phyloP scores from a whole-genome alignment of 2,888 invertebrate genomes.

The Aphidius colemani region DNA sequence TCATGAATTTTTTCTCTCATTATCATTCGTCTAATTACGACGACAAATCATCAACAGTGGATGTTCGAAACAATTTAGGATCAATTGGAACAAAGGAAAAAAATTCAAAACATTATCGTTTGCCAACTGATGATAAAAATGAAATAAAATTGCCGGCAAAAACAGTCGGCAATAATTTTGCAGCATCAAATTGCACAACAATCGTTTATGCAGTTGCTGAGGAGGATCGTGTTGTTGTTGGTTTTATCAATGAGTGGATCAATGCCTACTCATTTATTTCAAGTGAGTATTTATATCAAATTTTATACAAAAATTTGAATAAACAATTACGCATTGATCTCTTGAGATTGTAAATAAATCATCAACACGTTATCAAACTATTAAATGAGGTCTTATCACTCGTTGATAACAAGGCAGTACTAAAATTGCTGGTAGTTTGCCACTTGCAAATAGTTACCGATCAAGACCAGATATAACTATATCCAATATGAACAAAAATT shows the following conservation, averaged over 20 bases:
- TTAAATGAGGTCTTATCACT: too few species aligned
- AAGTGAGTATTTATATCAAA: constrained; percentile 65
- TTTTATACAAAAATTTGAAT: too few species aligned
- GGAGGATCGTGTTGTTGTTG: constrained; percentile 63
- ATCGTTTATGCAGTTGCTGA: constrained; percentile 60
- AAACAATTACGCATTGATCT: too few species aligned
- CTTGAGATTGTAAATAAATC: too few species aligned
- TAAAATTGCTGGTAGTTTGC: too few species aligned
- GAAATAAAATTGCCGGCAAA: constrained; percentile 29
- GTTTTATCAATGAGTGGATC: constrained; percentile 74
- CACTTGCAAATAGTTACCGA: too few species aligned
- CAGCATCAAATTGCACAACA: constrained; percentile 49
- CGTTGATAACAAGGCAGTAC: too few species aligned
- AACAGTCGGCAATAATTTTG: not conserved
- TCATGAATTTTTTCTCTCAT: constrained; percentile 19
- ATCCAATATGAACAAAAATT: too few species aligned
- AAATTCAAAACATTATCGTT: constrained; percentile 42
- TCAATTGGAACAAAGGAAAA: constrained; percentile 46
- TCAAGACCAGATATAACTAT: too few species aligned
- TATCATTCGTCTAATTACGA: constrained; percentile 11
- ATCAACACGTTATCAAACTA: too few species aligned
- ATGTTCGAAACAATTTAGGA: constrained; percentile 50
- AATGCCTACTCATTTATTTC: constrained; percentile 71
- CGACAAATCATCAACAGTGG: constrained; percentile 39
- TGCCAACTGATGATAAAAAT: constrained; percentile 26